These are phyloP conservation scores for Chaetoderma sp. DNA, from an alignment of 2,888 invertebrate species.

Conservation along the genomic window DNA sequence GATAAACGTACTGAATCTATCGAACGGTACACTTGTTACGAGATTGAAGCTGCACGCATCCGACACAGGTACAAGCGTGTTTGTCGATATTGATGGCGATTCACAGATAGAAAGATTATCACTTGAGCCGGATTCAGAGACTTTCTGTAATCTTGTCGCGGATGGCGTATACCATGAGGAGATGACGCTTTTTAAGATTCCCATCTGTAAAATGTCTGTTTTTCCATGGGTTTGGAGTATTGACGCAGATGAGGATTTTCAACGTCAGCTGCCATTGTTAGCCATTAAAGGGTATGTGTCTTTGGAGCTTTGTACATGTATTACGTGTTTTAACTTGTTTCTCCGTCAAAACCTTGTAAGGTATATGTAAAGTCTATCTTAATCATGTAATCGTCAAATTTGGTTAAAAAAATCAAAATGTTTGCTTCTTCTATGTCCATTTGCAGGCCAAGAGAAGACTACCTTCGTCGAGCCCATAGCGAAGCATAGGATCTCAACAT, in stretches of 20 bases:
- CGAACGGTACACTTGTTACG: constrained; percentile 59
- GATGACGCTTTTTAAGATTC: constrained; percentile 51
- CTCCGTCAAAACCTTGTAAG: background rate
- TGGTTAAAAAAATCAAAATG: no score
- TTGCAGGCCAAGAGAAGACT: no score
- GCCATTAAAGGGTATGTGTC: constrained; percentile 56
- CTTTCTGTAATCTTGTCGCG: no score
- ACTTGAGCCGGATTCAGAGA: background rate
- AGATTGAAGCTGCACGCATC: constrained; percentile 45
- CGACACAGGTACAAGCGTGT: constrained; percentile 47
- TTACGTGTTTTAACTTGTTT: background rate
- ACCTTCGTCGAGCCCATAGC: no score
- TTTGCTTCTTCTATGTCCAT: no score
- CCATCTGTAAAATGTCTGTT: constrained; percentile 54
- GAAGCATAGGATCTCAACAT: no score
- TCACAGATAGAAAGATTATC: constrained; percentile 21
- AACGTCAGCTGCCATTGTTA: constrained; percentile 55
- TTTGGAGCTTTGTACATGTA: background rate
- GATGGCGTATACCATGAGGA: no score
- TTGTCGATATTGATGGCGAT: constrained; percentile 53
- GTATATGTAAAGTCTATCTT: background rate
- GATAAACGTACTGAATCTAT: constrained; percentile 56
- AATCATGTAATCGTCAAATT: no score
- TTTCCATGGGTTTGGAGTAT: constrained; percentile 54
- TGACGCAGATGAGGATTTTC: constrained; percentile 55